Evolutionary conservation across 2,113 vertebrate species (phyloP).

Genomic region (Typhlomys cinereus): DNA sequence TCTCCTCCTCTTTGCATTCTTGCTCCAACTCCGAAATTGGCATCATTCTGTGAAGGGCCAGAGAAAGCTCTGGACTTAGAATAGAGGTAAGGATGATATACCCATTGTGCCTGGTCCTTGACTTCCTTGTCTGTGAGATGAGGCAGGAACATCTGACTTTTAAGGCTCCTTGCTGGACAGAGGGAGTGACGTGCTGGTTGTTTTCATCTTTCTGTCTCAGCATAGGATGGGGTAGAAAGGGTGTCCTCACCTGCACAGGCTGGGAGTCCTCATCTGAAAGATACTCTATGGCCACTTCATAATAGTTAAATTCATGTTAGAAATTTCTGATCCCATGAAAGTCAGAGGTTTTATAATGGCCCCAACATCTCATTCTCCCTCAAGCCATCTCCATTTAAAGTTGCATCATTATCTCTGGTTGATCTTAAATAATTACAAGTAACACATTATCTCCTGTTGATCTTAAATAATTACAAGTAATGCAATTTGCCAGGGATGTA

Average conservation of each 20-base stretch:
- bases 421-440: neutral
- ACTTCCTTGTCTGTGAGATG: neutral
- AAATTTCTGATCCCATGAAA: neutral
- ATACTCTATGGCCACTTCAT: neutral
- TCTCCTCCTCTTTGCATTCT: too few relatives aligned
- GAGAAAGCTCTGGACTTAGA: neutral
- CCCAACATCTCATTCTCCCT: too few relatives aligned
- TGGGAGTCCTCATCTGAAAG: neutral
- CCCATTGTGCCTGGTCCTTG: neutral
- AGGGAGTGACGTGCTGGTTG: neutral
- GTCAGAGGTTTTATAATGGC: neutral
- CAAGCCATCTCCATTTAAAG: neutral
- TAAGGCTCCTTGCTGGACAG: neutral
- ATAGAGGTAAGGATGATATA: neutral
- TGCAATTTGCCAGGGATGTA: rapidly evolving
- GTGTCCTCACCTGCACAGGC: too few relatives aligned
- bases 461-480: neutral
- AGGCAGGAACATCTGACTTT: neutral
- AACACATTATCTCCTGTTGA: rapidly evolving
- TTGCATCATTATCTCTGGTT: rapidly evolving
- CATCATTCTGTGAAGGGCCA: neutral
- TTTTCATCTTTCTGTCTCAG: neutral
- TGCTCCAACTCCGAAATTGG: too few relatives aligned
- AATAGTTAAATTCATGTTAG: neutral
- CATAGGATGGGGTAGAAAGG: neutral